Base-by-base conservation (phyloP, 1,140 invertebrate genomes). In the Drosophila virilis region DNA sequence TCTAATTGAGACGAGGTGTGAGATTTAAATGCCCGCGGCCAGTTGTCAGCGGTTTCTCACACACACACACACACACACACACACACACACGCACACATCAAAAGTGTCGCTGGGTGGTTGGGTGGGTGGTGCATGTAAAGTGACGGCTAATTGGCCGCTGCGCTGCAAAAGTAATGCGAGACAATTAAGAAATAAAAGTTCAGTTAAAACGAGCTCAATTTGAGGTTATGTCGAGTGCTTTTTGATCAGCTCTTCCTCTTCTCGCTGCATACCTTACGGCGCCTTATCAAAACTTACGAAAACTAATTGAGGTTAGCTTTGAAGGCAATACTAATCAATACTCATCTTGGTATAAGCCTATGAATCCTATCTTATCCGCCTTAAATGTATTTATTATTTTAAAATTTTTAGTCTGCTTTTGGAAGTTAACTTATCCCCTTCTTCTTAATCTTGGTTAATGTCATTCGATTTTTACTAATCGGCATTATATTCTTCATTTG, bases 21-120 rank as follows among this genome's bases (percentile, higher is more conserved):
- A 88, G 83, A 83, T 79, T 83, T 88, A 86, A 86, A 86, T 88
- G 83, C 79, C 79, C 43, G 61, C 64, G 82, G 81, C 76, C 75
- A 86, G 72, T 78, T 86, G 75, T 76, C 81, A 84, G 62, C 59
- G 64, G 22, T n/a, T 28, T 28, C 13, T 45, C 69, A 61, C 33
- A 43, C 54, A 38, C 35, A 32, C 8, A n/a, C 37, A 61, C 37
- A 35, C 32, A 22, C 15, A 40, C n/a, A 43, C 17, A 13, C 55
- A 43, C 52, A 17, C 33, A 15, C 52, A 6, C 32, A 2, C 15
- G 10, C 35, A 40, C 17, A 54, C 37, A 60, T 46, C 51, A 60
- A 81, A 50, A 71, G 50, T 66, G 51, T 17, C 28, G 7, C 7
- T 17, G n/a, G n/a, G 43, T 35, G 17, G 45, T 17, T 42, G 37